Evolutionary conservation across 92 coral and sea anemone genomes (phyloP), one percentile per base, ranked within the genome.

Genomic region (Palythoa grandiflora): DNA sequence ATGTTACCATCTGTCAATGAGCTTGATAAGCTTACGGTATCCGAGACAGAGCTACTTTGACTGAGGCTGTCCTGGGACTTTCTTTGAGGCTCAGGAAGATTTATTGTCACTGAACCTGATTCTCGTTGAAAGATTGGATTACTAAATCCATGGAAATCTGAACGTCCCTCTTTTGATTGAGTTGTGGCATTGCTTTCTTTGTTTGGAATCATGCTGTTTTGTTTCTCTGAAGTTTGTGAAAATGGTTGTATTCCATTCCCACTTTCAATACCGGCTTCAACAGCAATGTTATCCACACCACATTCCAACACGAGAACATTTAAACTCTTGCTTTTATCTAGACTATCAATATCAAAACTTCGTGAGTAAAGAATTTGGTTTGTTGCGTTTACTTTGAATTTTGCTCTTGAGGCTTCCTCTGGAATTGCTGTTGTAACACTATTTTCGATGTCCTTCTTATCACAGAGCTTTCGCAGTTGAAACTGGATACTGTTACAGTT

Each of bases 371-470:
- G 85, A 14, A 84, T 54, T 68, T 93, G 88, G 80, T 93, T 97
- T 47, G 83, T 89, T 38, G 89, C 93, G 83, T 94, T 94, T 14
- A 95, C 90, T 38, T 80, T 81, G 80, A 97, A 97, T 71, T 97
- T 94, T 38, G 95, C 93, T 68, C 94, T 88, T 13, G 98, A 89
- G 12, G 92, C 85, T 88, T 94, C 91, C 68, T 94, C 97, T 55
- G 98, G 92, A 55, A 97, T 97, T 38, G 98, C 98, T 2, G 99
- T 97, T 17, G 98, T 97, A 71, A 95, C 92, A 89, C 98, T 93
- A 83, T 92, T 87, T 78, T 94, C 98, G 40, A 95, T 83, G 61
- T 97, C 99, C 39, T 89, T 88, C 89, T 95, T 93, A 84, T 95
- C 93, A 84, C 99, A 95, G 72, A 97, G 93, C 68, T 93, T 93